Evolutionary conservation across 2,888 invertebrate genomes (phyloP).

Genomic region (Drosophila rubida): DNA sequence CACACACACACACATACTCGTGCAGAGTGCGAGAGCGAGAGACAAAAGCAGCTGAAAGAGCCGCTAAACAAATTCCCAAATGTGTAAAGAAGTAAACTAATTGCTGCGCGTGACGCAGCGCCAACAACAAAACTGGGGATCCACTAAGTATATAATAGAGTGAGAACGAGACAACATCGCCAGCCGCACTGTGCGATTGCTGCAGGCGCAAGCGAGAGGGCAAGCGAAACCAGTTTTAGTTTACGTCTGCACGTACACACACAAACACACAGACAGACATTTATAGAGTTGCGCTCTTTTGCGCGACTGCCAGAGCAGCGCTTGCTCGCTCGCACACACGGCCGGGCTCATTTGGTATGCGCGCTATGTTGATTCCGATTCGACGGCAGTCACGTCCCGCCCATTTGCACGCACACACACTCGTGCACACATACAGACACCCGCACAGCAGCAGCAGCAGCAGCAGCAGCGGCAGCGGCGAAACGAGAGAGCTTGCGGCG

Average conservation of each 20-base stretch:
- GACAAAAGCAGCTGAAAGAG: constrained; percentile 45
- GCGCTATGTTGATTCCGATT: constrained; percentile 84
- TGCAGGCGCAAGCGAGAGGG: constrained; percentile 48
- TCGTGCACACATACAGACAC: constrained; percentile 43
- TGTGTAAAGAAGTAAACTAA: constrained; percentile 83
- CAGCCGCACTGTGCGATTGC: constrained; percentile 13
- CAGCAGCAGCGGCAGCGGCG: constrained; percentile 27
- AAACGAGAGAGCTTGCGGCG: constrained; percentile 58
- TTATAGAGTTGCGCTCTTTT: constrained; percentile 45
- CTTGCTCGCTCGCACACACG: constrained; percentile 37
- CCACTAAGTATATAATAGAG: constrained; percentile 62
- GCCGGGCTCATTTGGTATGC: constrained; percentile 82
- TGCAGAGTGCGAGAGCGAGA: constrained; percentile 44
- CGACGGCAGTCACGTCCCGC: constrained; percentile 86
- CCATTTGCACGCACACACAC: constrained; percentile 84
- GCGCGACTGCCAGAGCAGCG: constrained; percentile 12
- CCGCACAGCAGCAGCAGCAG: constrained; percentile 22
- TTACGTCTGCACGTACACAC: constrained; percentile 62
- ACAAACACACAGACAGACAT: constrained; percentile 23
- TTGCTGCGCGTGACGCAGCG: constrained; percentile 83
- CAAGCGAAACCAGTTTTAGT: constrained; percentile 73
- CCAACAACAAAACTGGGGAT: constrained; percentile 58
- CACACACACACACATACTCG: constrained; percentile 21
- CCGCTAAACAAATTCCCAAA: constrained; percentile 78
- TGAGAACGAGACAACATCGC: constrained; percentile 43